Evolutionary conservation across 2,797 vertebrate genomes (phyloP), one percentile per base, ranked within the genome.

Genomic region (Neostethus bicornis): DNA sequence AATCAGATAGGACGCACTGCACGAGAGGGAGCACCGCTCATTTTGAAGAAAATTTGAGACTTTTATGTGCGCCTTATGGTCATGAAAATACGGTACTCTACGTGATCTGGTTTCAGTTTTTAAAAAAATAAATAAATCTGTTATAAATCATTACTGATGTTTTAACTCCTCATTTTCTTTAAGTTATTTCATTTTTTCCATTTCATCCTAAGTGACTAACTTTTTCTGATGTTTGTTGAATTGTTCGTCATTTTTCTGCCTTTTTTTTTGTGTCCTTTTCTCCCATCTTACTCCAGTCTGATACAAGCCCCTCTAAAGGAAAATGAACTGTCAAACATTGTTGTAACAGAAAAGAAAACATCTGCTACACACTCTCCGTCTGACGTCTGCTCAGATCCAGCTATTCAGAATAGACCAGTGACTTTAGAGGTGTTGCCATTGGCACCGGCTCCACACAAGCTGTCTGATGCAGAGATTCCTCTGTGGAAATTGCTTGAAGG

Each of bases 401-500:
- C 53, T 50, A 48, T 42, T 62, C 61, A 53, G 56, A 56, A 50
- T 44, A 76, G 70, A 68, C 25, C 71, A 6, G 12, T 75, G 61
- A 47, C 53, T 37, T 73, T 77, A 71, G 78, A 83, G 57, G 23
- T 56, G 37, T 42, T 54, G 65, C 66, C 50, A 51, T 60, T 52
- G 32, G 48, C 50, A 46, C 54, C 79, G 37, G 63, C 72, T 63
- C 72, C 59, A 52, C 73, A 87, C 56, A 75, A 55, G 23, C 12
- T 70, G 19, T 56, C 44, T 62, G 76, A 72, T 8, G 81, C 74
- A 49, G 87, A 90, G 79, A 52, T 73, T 64, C 89, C 90, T 66
- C 70, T 90, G 4, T 91, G 91, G 90, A 80, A 81, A 75, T 60
- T 67, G 28, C 77, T 91, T 68, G 86, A 86, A 70, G 76, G 63